These are phyloP conservation scores for Aporrectodea caliginosa DNA, from an alignment of 1,140 invertebrate genomes.

Conservation along the genomic window DNA sequence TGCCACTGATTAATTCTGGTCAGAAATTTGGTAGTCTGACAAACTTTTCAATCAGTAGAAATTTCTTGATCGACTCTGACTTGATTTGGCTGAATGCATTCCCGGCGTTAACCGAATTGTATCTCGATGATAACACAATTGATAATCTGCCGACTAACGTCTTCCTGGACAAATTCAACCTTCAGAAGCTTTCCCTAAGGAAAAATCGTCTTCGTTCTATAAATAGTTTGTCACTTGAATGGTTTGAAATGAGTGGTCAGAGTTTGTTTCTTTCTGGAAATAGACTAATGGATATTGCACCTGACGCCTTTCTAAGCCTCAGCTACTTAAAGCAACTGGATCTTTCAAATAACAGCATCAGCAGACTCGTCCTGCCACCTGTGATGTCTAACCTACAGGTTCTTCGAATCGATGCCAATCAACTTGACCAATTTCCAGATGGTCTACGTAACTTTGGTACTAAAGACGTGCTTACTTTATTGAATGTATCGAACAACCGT, in stretches of 20 bases:
- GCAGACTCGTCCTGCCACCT: not conserved
- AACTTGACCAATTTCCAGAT: not conserved
- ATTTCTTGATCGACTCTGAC: not conserved
- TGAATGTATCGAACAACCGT: not conserved
- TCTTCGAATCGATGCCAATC: not conserved
- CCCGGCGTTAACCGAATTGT: not conserved
- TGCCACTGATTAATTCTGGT: not conserved
- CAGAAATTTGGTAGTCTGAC: not conserved
- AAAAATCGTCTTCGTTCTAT: not conserved
- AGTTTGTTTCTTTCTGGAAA: not conserved
- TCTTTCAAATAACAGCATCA: not conserved
- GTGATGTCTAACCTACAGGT: not conserved
- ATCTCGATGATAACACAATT: not conserved
- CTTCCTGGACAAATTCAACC: not conserved
- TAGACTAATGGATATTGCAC: not conserved
- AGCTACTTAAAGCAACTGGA: not conserved
- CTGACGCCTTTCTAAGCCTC: not conserved
- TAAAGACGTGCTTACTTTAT: not conserved
- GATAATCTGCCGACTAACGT: not conserved
- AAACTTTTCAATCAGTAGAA: not conserved
- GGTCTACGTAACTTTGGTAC: not conserved
- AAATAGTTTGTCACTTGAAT: not conserved
- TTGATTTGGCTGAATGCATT: not conserved
- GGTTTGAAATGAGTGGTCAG: not conserved
- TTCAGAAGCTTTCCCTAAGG: not conserved